Conservation (phyloP, 2,113 vertebrate species). For the Cololabis saira region DNA sequence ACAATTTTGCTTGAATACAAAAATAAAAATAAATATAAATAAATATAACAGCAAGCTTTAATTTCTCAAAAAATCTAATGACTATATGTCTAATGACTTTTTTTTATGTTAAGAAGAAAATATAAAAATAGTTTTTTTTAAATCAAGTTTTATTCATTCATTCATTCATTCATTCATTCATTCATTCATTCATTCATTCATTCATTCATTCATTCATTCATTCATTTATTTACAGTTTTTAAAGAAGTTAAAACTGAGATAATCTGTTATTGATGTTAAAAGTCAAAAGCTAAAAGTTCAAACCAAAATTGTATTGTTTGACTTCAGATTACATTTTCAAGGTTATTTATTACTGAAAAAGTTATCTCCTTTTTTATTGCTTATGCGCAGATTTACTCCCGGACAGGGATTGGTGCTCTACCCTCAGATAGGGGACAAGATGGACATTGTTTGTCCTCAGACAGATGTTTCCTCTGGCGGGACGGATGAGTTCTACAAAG, state of each 20-base stretch:
- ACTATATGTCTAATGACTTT: no score
- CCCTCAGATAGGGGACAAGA: constrained; percentile 98
- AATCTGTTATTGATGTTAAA: constrained; percentile 1
- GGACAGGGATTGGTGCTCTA: constrained; percentile 94
- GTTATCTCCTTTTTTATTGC: not conserved
- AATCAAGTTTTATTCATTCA: no score
- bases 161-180: no score
- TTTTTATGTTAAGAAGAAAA: no score
- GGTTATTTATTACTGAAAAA: not conserved
- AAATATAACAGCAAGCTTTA: no score
- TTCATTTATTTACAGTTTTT: not conserved
- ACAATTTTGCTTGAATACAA: no score
- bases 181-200: no score
- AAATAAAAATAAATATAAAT: no score
- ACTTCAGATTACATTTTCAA: not conserved
- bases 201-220: no score
- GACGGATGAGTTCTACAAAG: constrained; percentile 93
- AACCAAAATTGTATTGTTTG: not conserved
- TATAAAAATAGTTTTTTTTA: no score
- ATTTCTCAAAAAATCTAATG: no score
- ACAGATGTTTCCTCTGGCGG: constrained; percentile 85
- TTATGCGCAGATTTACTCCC: constrained; percentile 86
- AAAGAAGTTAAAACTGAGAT: not conserved
- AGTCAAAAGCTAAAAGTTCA: constrained; percentile 5
- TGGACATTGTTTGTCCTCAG: constrained; percentile 98